phyloP scores from a whole-genome alignment of 2,113 vertebrate species.

The Hypocryptadius cinnamomeus region DNA sequence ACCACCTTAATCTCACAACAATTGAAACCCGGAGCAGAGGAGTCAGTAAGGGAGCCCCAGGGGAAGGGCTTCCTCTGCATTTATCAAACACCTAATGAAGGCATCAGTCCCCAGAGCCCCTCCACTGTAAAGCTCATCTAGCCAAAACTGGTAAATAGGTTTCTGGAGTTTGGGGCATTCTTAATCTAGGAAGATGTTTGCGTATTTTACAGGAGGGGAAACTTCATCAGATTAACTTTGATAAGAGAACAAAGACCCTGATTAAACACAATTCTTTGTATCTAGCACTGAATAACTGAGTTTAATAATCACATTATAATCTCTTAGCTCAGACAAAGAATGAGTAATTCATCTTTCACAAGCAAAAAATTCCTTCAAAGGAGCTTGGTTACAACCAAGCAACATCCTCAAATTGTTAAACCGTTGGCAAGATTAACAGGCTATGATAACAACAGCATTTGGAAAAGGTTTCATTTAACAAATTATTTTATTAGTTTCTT shows the following conservation, averaged over 20 bases:
- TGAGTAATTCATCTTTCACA: conserved; percentile 13
- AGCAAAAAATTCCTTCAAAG: conserved; percentile 27
- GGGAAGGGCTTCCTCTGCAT: neutral
- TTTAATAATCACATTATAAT: conserved; percentile 30
- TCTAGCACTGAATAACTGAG: neutral
- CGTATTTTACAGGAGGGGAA: neutral
- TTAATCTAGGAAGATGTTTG: neutral
- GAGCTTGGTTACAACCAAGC: neutral
- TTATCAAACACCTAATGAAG: neutral
- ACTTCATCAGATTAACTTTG: neutral
- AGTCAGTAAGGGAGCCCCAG: neutral
- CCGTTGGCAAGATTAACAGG: neutral
- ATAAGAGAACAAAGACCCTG: conserved; percentile 44
- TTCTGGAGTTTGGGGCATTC: neutral
- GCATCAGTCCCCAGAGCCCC: neutral
- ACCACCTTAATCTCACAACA: conserved; percentile 5
- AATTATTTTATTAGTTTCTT: neutral
- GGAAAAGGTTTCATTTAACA: neutral
- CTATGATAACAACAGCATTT: neutral
- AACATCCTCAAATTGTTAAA: conserved; percentile 58
- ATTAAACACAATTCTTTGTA: neutral
- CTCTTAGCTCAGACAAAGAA: conserved; percentile 32
- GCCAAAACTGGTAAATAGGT: neutral
- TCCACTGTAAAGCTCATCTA: neutral
- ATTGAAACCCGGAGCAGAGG: neutral